A percentile compares a stretch with the other conserved stretches of the same genome.
These are phyloP conservation scores for Motacilla tschutschensis DNA, from an alignment of 2,113 vertebrate genomes.

Conservation along the genomic window DNA sequence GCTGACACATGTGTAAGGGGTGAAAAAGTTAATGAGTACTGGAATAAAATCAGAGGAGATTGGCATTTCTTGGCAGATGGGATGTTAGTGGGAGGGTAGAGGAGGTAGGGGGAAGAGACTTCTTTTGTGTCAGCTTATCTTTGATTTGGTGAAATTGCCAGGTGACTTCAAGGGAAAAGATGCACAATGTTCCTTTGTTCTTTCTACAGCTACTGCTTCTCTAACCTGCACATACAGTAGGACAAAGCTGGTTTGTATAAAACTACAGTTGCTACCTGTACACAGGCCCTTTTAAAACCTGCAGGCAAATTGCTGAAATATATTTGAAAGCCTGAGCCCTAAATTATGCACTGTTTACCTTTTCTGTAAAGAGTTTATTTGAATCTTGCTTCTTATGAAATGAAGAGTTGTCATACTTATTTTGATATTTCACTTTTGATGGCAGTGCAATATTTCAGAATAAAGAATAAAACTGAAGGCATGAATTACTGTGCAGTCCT, in stretches of 20 bases:
- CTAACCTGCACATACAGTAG: not conserved
- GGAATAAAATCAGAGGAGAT: not conserved
- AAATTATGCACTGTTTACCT: not conserved
- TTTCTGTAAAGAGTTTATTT: not conserved
- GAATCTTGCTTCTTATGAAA: not conserved
- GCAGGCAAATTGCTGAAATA: not conserved
- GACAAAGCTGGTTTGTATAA: not conserved
- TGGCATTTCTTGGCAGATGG: not conserved
- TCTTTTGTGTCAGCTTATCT: not conserved
- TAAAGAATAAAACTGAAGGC: not conserved
- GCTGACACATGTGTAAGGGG: not conserved
- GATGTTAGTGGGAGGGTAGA: not conserved
- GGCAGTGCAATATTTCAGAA: not conserved
- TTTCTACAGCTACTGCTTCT: not conserved
- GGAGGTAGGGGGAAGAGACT: not conserved
- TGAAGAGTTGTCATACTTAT: not conserved
- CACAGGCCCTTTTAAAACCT: not conserved
- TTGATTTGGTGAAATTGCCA: not conserved
- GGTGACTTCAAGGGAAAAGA: not conserved
- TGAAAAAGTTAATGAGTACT: not conserved
- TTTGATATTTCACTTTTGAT: not conserved
- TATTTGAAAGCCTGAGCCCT: not conserved
- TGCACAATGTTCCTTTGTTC: not conserved
- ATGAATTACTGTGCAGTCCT: not conserved
- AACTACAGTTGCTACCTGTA: not conserved